Percentiles rank a stretch among this genome's conserved stretches.
Evolutionary conservation across 2,113 vertebrate genomes (phyloP).

Genomic region (Mobula hypostoma): DNA sequence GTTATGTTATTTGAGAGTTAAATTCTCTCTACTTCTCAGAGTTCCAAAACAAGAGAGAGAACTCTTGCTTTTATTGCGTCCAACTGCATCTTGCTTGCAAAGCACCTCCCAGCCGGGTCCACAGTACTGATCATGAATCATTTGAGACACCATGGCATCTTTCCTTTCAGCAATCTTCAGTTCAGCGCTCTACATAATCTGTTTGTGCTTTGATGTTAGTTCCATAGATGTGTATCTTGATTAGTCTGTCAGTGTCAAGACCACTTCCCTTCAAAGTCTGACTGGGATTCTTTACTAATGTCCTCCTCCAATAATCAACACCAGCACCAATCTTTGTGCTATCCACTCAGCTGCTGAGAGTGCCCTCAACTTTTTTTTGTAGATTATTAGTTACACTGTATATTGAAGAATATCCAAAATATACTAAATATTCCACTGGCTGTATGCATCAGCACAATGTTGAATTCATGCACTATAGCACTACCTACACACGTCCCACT

Average conservation of each 20-base stretch:
- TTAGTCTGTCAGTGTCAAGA: not conserved
- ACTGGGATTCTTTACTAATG: not conserved
- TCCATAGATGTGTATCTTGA: too few relatives aligned
- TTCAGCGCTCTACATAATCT: not conserved
- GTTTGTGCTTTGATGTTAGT: not conserved
- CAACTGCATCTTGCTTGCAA: not conserved
- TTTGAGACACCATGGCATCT: not conserved
- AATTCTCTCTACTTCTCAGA: not conserved
- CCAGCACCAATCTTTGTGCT: not conserved
- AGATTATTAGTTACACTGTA: not conserved
- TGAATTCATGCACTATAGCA: not conserved
- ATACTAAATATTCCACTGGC: not conserved
- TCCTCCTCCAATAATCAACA: not conserved
- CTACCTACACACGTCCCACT: not conserved
- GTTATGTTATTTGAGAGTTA: not conserved
- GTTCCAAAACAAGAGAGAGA: not conserved
- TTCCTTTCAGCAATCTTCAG: not conserved
- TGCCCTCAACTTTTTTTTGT: not conserved
- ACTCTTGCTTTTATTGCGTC: not conserved
- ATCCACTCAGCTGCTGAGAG: not conserved
- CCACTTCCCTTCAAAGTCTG: not conserved
- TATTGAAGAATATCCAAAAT: not conserved
- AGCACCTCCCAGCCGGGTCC: not conserved
- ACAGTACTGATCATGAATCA: not conserved
- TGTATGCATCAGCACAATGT: too few relatives aligned